Conservation (phyloP, 23 tunicate genomes). For the Phallusia fumigata region DNA sequence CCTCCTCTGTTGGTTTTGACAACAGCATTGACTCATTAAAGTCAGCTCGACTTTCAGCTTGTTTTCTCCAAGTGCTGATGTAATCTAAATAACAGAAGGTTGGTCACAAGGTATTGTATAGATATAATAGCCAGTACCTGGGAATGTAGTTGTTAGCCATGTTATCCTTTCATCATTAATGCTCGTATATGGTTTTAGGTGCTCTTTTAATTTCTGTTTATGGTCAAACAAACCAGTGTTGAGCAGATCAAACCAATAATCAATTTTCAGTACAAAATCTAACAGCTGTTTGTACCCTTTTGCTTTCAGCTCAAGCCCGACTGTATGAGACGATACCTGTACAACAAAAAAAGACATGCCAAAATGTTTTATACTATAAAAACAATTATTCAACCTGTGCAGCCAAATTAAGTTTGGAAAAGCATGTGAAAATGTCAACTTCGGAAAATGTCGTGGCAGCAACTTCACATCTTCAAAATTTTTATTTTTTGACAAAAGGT, state of each 20-base stretch:
- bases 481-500: conserved; percentile 2
- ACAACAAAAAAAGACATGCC: not conserved
- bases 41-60: not conserved
- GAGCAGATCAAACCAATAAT: conserved; percentile 1
- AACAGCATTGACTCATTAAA: not conserved
- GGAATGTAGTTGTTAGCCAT: conserved; percentile 6
- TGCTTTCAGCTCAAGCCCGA: not conserved
- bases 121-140: too few relatives aligned
- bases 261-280: conserved; percentile 4
- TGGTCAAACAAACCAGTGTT: conserved; percentile 6
- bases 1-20: conserved; percentile 5
- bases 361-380: too few relatives aligned
- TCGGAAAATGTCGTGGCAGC: not conserved
- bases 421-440: conserved; percentile 3
- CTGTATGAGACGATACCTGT: not conserved
- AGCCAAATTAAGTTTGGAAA: not conserved
- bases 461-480: not conserved
- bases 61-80: conserved; percentile 3
- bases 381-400: too few relatives aligned
- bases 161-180: not conserved
- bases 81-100: not conserved
- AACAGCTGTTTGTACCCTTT: not conserved
- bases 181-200: not conserved
- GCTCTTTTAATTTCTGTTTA: not conserved
- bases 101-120: not conserved